Evolutionary conservation across 2,888 invertebrate species (phyloP), one percentile per base, ranked within the genome.

Genomic region (Notodonta dromedarius): DNA sequence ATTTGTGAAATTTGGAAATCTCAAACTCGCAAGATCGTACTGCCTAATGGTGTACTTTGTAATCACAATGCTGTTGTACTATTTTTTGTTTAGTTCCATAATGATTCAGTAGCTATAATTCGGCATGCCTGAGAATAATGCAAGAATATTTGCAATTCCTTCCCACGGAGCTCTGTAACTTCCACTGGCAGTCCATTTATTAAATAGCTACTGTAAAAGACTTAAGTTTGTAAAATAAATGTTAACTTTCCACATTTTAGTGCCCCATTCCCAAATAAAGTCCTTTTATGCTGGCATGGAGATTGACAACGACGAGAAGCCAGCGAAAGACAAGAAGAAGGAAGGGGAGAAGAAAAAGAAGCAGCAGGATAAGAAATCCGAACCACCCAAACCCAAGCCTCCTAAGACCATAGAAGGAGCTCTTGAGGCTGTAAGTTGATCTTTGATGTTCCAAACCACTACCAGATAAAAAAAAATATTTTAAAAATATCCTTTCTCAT

Each of bases 221-320:
- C 7, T 35, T 6, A 35, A 7, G 6, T 35, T 35, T 35, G 35
- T 7, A 35, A 35, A 35, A 6, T 35, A 5, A 35, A 24, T 24
- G 24, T 35, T 35, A 35, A 32, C 6, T 24, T 32, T 24, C 9
- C 5, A 14, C 12, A 44, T 44, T 63, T 57, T 79, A 97, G 97
- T 96, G 65, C 95, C 96, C 3, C 91, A 95, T 67, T 94, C 96
- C 51, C 96, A 96, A 88, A 94, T 96, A 57, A 95, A 95, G 72
- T 95, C 94, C 0, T 93, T 96, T 65, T 96, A 96, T 76, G 93
- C 94, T 55, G 94, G 94, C 53, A 94, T 94, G 85, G 95, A 95
- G 72, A 94, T 94, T 71, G 95, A 94, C 77, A 95, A 95, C 72
- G 95, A 95, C 61, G 94, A 90, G 70, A 94, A 94, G 67, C 93